Evolutionary conservation across 2,797 vertebrate species (phyloP).

Genomic region (Pachyuromys duprasi): DNA sequence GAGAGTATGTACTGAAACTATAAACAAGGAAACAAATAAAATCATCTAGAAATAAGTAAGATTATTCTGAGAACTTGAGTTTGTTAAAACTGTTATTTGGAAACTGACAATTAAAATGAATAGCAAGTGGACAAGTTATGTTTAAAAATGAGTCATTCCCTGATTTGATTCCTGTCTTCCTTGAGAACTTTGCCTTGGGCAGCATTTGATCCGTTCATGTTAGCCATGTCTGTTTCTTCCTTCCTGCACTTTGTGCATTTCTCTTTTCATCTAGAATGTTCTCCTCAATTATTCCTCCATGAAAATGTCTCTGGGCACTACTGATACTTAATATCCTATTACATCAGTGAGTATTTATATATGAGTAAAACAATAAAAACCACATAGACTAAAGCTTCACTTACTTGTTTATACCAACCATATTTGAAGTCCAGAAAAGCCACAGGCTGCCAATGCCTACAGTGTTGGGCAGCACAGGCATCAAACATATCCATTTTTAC

Average conservation of each 20-base stretch:
- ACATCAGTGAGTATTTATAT: background rate
- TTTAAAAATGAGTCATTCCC: background rate
- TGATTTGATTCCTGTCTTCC: background rate
- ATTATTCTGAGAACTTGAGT: background rate
- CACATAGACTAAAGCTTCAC: slow-evolving; percentile 3
- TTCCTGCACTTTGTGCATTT: background rate
- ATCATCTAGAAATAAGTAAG: background rate
- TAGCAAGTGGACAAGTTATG: background rate
- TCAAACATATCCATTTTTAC: background rate
- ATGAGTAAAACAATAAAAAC: background rate
- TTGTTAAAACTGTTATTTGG: background rate
- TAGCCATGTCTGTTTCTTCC: background rate
- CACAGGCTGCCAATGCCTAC: background rate
- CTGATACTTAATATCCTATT: background rate
- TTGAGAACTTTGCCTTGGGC: background rate
- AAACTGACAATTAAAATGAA: slow-evolving; percentile 2
- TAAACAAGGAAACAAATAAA: background rate
- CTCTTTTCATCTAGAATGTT: background rate
- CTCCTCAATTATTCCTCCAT: background rate
- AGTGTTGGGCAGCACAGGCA: background rate
- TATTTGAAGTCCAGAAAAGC: background rate
- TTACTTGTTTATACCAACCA: background rate
- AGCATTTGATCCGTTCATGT: background rate
- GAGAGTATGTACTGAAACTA: background rate
- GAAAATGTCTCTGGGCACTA: background rate